A percentile compares a stretch with the other conserved stretches of the same genome.
Conservation (phyloP, 2,888 invertebrate genomes). For the Dromius quadrimaculatus region DNA sequence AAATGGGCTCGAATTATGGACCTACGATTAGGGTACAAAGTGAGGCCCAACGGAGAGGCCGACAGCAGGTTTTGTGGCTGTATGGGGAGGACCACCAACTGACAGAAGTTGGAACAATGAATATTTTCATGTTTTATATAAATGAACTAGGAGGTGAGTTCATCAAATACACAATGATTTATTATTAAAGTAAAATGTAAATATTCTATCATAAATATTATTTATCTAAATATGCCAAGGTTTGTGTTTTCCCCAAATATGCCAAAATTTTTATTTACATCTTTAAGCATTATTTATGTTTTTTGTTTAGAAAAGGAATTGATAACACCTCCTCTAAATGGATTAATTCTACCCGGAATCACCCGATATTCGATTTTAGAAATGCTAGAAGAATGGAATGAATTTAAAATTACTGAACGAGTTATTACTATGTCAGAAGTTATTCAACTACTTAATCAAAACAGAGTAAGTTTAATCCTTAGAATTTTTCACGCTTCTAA, state of each 20-base stretch:
- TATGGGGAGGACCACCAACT: constrained; percentile 93
- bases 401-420: constrained; percentile 85
- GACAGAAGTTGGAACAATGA: constrained; percentile 99
- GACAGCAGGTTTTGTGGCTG: constrained; percentile 97
- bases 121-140: constrained; percentile 89
- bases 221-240: background rate
- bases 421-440: constrained; percentile 88
- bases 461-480: constrained; percentile 89
- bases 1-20: constrained; percentile 95
- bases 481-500: too few relatives aligned
- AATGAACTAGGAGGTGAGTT: constrained; percentile 89
- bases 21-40: constrained; percentile 89
- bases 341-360: constrained; percentile 95
- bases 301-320: constrained; percentile 84
- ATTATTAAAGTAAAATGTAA: constrained; percentile 10
- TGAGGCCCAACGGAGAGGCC: constrained; percentile 78
- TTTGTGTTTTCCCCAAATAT: background rate
- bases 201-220: constrained; percentile 6
- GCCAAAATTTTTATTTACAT: background rate
- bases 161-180: too few relatives aligned
- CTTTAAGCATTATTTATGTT: background rate
- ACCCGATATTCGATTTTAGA: constrained; percentile 90
- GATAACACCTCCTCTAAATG: constrained; percentile 92
- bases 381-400: constrained; percentile 85
- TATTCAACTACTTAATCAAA: constrained; percentile 78